Conservation (phyloP, 2,113 vertebrate genomes). For the Cranoglanis bouderius region DNA sequence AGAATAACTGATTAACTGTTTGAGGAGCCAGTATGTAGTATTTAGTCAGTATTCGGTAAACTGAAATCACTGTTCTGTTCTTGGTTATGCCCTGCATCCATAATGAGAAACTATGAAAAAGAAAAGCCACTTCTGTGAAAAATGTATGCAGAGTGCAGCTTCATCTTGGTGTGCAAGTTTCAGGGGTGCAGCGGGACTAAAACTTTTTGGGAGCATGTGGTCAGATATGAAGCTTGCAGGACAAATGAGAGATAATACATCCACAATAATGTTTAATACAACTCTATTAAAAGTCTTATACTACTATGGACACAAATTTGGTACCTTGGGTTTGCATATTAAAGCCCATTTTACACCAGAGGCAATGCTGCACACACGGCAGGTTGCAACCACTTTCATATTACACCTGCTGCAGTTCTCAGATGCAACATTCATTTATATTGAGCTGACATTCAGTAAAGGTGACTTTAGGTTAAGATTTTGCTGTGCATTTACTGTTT, state of each 20-base stretch:
- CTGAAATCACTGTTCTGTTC: neutral
- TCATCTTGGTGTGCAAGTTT: neutral
- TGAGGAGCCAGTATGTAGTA: neutral
- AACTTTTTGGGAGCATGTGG: neutral
- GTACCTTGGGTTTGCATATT: neutral
- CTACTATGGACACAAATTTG: neutral
- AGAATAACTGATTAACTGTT: neutral
- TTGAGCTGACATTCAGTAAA: neutral
- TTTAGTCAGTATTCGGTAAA: neutral
- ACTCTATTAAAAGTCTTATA: neutral
- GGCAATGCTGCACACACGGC: neutral
- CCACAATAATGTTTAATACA: neutral
- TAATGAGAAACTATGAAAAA: neutral
- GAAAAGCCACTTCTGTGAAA: neutral
- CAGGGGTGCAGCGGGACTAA: neutral
- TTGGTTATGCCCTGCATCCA: neutral
- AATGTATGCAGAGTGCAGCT: neutral
- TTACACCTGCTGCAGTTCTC: neutral
- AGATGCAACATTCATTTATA: neutral
- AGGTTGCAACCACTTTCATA: neutral
- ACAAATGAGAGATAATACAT: neutral
- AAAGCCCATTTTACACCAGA: neutral
- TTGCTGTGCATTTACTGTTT: neutral
- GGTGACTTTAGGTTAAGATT: neutral
- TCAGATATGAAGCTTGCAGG: neutral